Evolutionary conservation across 2,888 invertebrate genomes (phyloP), one percentile per base, ranked within the genome.

Genomic region (Pachydiplax longipennis): DNA sequence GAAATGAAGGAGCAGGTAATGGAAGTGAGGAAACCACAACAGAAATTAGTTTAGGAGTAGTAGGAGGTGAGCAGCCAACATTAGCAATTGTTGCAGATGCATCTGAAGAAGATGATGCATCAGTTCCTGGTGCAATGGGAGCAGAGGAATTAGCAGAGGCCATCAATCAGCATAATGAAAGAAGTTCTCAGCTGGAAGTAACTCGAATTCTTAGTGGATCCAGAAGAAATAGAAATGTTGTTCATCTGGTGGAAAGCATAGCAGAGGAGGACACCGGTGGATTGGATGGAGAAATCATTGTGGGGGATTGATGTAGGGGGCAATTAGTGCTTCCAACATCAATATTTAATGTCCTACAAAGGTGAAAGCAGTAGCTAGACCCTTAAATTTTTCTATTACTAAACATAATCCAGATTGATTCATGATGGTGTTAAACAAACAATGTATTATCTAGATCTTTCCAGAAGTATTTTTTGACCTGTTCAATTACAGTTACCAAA

Each of bases 191-290:
- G 12, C 22, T 87, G 13, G 87, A 87, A 87, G 87, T 87, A 25
- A 87, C 87, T 37, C 35, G 87, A 61, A 87, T 87, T 65, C 37
- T 87, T 15, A 87, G 87, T 87, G 65, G 61, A 12, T 37, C 87
- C 22, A 61, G 87, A n/a, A 87, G 87, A n/a, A 87, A 65, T 87
- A 48, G 87, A 61, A 87, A 87, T 87, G 87, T 87, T 8, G 87
- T 87, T 3, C 87, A 87, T 87, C 40, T 87, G 37, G 87, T 87
- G 5, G 61, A 87, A 18, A 61, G 61, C 18, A 61, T 58, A n/a
- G 53, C 61, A n/a, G 87, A 61, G 25, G 83, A 83, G 44, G 87
- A 87, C 31, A 37, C 35, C 10, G 61, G 61, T n/a, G 87, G 40
- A 18, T n/a, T 87, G 40, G 61, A 87, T 87, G 87, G 61, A 1